phyloP scores from a whole-genome alignment of 2,888 invertebrate genomes.

The Polia nebulosa region DNA sequence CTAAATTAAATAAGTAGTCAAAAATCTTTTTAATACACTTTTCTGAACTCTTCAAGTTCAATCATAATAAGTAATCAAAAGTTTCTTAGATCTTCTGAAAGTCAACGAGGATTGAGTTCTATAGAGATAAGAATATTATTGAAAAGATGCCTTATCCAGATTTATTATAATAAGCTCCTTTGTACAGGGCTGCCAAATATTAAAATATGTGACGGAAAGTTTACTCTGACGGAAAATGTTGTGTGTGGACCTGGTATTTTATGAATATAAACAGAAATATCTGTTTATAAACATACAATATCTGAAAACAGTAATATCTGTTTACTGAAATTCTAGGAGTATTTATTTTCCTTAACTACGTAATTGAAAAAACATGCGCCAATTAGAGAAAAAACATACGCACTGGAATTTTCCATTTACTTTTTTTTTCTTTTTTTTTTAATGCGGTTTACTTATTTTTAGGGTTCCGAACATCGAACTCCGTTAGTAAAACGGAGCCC shows the following conservation, averaged over 20 bases:
- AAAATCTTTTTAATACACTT: conserved; percentile 1
- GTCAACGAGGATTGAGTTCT: conserved; percentile 46
- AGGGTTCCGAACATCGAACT: too few relatives aligned
- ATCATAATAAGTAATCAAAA: conserved; percentile 46
- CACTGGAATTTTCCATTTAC: too few relatives aligned
- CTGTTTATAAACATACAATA: too few relatives aligned
- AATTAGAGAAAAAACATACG: too few relatives aligned
- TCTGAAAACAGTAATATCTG: too few relatives aligned
- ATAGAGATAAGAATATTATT: conserved; percentile 46
- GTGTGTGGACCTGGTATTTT: too few relatives aligned
- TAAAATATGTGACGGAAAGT: background rate
- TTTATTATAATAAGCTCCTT: conserved; percentile 29
- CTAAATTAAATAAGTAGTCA: background rate
- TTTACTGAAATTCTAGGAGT: background rate
- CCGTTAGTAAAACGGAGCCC: too few relatives aligned
- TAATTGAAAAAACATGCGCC: too few relatives aligned
- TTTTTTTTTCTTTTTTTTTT: too few relatives aligned
- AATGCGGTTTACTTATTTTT: too few relatives aligned
- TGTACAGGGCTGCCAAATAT: conserved; percentile 30
- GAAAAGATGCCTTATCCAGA: conserved; percentile 29
- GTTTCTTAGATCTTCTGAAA: conserved; percentile 53
- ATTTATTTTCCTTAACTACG: background rate
- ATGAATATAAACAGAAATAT: background rate
- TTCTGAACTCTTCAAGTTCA: conserved; percentile 26
- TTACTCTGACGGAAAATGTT: conserved; percentile 5